A percentile compares a stretch with the other conserved stretches of the same genome.
Conservation (phyloP, 1,140 invertebrate genomes). For the Papilio machaon region DNA sequence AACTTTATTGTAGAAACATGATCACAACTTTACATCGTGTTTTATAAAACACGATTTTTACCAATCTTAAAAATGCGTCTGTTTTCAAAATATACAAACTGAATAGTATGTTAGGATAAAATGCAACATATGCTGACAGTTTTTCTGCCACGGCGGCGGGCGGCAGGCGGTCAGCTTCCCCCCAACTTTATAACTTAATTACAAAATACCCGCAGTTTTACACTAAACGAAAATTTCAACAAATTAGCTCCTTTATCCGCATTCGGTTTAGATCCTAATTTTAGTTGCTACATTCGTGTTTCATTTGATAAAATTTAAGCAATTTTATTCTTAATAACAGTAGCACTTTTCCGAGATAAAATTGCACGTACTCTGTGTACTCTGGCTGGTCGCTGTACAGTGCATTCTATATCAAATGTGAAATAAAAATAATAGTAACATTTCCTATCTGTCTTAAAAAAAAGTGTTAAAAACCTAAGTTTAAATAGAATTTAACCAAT, state of each 20-base stretch:
- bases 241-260: constrained; percentile 8
- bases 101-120: neutral
- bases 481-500: neutral
- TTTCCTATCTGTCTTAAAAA: too few relatives aligned
- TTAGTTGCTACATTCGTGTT: neutral
- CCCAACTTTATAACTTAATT: constrained; percentile 8
- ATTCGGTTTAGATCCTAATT: neutral
- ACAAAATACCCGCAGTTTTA: neutral
- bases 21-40: neutral
- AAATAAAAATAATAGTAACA: too few relatives aligned
- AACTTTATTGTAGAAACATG: constrained; percentile 12
- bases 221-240: neutral
- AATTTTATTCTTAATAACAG: neutral
- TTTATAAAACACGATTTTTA: neutral
- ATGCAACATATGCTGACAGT: neutral
- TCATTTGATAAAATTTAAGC: neutral
- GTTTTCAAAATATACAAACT: neutral
- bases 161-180: neutral
- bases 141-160: neutral
- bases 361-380: neutral
- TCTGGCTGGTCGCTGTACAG: neutral
- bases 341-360: neutral
- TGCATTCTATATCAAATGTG: neutral
- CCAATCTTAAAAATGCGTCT: neutral
- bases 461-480: too few relatives aligned